These are phyloP conservation scores for Pandemis corylana DNA, from an alignment of 2,888 invertebrate species.

Conservation along the genomic window DNA sequence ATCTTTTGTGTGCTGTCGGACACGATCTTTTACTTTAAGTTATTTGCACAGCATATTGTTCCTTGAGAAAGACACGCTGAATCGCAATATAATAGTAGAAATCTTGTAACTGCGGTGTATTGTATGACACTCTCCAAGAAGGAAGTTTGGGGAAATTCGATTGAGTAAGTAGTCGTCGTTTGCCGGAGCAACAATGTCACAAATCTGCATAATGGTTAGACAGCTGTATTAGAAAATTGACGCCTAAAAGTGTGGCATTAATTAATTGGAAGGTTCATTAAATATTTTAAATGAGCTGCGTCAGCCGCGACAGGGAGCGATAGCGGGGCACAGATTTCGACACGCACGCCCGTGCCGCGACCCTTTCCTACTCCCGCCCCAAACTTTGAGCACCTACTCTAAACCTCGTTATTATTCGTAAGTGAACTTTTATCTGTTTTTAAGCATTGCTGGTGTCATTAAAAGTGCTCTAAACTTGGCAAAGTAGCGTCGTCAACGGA, in stretches of 20 bases:
- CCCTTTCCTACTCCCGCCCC: constrained; percentile 12
- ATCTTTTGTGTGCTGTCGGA: no score
- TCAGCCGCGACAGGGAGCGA: constrained; percentile 18
- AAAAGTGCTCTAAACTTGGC: neutral
- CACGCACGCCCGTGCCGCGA: constrained; percentile 24
- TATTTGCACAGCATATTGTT: neutral
- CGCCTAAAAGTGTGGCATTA: constrained; percentile 17
- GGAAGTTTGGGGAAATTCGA: no score
- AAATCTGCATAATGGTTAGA: constrained; percentile 1
- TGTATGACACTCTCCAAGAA: neutral
- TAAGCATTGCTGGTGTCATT: constrained; percentile 17
- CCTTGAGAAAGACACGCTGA: neutral
- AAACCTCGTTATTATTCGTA: constrained; percentile 18
- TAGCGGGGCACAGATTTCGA: constrained; percentile 6
- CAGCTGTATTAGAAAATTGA: constrained; percentile 6
- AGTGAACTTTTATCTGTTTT: constrained; percentile 14
- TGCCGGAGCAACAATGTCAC: constrained; percentile 2
- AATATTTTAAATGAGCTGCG: constrained; percentile 33
- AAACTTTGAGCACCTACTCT: constrained; percentile 19
- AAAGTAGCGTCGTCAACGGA: neutral
- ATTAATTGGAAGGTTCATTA: constrained; percentile 33
- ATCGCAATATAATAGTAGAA: neutral
- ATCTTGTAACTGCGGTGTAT: neutral
- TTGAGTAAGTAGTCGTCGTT: neutral
- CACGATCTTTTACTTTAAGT: no score